These are phyloP conservation scores for Dinothrombium tinctorium DNA, from an alignment of 1,140 invertebrate genomes.

Conservation along the genomic window DNA sequence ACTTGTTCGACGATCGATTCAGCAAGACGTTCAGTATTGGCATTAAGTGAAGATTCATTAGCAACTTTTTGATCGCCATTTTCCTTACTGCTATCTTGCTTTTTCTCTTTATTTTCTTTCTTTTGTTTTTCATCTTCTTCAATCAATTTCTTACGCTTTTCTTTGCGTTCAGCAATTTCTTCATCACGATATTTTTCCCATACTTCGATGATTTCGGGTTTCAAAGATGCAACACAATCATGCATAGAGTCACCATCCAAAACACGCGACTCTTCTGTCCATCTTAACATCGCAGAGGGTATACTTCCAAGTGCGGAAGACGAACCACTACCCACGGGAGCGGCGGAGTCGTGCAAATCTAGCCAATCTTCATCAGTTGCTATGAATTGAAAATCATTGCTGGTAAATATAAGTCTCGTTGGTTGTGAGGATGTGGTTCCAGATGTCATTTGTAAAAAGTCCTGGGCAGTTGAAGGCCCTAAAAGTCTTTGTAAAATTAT, in stretches of 20 bases:
- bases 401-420: constrained; percentile 25
- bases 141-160: constrained; percentile 34
- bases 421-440: constrained; percentile 22
- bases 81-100: background rate
- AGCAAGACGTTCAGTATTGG: constrained; percentile 22
- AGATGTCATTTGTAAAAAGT: constrained; percentile 34
- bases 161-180: constrained; percentile 34
- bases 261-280: constrained; percentile 60
- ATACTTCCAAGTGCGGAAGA: constrained; percentile 17
- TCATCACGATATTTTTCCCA: constrained; percentile 32
- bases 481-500: constrained; percentile 45
- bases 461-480: constrained; percentile 33
- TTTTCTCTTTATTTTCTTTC: background rate
- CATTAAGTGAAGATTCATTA: constrained; percentile 4
- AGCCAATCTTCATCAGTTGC: constrained; percentile 37
- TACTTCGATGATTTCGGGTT: constrained; percentile 27
- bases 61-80: background rate
- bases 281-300: constrained; percentile 48
- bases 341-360: constrained; percentile 22
- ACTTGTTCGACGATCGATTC: constrained; percentile 26
- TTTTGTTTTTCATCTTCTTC: constrained; percentile 19
- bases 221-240: constrained; percentile 37
- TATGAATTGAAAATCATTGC: constrained; percentile 15
- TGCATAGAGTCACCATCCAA: constrained; percentile 57
- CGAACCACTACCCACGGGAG: constrained; percentile 6